Percentiles rank a stretch among this genome's conserved stretches.
These are phyloP conservation scores for Epinephelus fuscoguttatus DNA, from an alignment of 2,113 vertebrate genomes.

Conservation along the genomic window DNA sequence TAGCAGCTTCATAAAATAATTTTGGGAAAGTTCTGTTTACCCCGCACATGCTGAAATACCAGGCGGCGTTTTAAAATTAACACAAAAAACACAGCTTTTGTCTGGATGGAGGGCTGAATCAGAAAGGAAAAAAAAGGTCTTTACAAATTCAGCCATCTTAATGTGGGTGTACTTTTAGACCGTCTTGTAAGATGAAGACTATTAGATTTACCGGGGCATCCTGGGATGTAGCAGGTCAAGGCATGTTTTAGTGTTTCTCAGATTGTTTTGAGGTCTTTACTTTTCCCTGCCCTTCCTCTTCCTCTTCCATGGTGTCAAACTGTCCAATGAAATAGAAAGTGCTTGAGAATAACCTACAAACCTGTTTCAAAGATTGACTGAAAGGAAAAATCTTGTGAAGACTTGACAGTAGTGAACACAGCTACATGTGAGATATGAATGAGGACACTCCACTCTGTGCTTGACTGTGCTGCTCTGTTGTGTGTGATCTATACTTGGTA, in stretches of 20 bases:
- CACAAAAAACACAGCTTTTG: too few species aligned
- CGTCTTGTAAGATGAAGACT: background rate
- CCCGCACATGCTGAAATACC: background rate
- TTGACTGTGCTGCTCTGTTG: conserved; percentile 36
- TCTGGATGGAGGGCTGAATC: background rate
- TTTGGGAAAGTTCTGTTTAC: background rate
- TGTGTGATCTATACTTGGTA: conserved; percentile 52
- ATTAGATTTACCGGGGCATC: background rate
- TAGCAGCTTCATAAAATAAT: background rate
- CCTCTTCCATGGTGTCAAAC: background rate
- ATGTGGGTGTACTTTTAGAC: background rate
- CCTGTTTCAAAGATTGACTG: conserved; percentile 5
- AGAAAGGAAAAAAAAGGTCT: background rate
- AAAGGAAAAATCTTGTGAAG: background rate
- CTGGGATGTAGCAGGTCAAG: background rate
- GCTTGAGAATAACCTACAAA: conserved; percentile 6
- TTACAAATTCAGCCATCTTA: background rate
- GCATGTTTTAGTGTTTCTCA: background rate
- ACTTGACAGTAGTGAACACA: background rate
- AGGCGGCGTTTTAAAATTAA: background rate
- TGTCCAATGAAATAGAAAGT: conserved; percentile 10
- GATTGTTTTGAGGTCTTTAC: background rate
- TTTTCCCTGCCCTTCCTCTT: background rate
- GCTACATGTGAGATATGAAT: conserved; percentile 35
- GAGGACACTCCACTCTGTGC: conserved; percentile 17